These are phyloP conservation scores for Drosophila helvetica DNA, from an alignment of 2,888 invertebrate species.

Conservation along the genomic window DNA sequence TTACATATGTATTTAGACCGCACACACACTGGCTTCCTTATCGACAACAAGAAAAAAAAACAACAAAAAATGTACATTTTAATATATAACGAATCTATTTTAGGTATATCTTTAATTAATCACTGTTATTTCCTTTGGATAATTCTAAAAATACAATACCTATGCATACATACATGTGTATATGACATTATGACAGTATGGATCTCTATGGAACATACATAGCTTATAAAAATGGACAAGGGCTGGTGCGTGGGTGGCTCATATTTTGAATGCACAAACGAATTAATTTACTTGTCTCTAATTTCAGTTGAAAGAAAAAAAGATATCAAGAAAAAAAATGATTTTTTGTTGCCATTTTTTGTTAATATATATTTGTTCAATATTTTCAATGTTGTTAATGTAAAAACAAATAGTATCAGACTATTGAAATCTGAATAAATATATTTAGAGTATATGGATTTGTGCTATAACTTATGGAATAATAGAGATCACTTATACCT, in stretches of 20 bases:
- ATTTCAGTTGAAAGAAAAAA: background rate
- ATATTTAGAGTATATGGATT: slow-evolving; percentile 11
- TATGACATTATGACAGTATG: background rate
- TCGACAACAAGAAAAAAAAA: background rate
- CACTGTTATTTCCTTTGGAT: slow-evolving; percentile 11
- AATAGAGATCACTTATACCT: no score
- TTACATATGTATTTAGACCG: background rate
- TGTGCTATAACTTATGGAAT: background rate
- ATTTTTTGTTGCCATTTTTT: background rate
- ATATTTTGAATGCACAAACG: background rate
- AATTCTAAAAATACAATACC: slow-evolving; percentile 7
- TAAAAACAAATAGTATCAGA: background rate
- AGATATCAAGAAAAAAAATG: background rate
- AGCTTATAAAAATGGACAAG: background rate
- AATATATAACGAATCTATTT: background rate
- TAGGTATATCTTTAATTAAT: slow-evolving; percentile 3
- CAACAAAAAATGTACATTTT: background rate
- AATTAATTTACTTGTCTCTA: background rate
- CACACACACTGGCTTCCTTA: background rate
- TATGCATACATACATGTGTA: background rate
- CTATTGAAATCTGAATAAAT: slow-evolving; percentile 13
- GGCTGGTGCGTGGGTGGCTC: background rate
- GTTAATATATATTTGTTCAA: background rate
- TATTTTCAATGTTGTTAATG: background rate
- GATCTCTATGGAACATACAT: background rate